These are phyloP conservation scores for Bergia sp. DNA, from an alignment of 92 coral and sea anemone species.

Conservation along the genomic window DNA sequence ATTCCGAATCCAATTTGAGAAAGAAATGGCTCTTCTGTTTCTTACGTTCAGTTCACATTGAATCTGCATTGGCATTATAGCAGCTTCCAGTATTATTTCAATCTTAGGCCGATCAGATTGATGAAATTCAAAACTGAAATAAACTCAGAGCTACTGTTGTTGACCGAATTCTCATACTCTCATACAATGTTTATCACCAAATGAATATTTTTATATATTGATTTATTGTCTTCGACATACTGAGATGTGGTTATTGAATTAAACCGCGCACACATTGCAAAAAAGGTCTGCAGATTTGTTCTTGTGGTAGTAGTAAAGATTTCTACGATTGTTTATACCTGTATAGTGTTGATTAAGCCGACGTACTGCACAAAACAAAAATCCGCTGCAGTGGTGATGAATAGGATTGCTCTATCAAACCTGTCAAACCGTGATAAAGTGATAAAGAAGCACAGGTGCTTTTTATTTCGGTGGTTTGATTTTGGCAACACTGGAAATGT, in stretches of 20 bases:
- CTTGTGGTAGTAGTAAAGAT: background rate
- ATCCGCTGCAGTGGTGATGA: background rate
- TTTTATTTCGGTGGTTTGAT: background rate
- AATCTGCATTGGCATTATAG: background rate
- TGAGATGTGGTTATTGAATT: background rate
- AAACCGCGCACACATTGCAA: background rate
- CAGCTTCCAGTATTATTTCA: background rate
- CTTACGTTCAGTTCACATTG: too few species aligned
- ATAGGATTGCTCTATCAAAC: constrained; percentile 7
- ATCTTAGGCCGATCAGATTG: background rate
- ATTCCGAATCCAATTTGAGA: too few species aligned
- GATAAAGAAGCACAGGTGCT: constrained; percentile 17
- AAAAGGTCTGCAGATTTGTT: background rate
- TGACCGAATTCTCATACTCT: background rate
- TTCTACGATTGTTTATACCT: background rate
- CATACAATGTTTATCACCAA: background rate
- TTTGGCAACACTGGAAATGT: background rate
- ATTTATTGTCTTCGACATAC: background rate
- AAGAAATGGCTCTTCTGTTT: too few species aligned
- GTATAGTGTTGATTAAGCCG: background rate
- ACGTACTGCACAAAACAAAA: background rate
- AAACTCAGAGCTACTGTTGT: background rate
- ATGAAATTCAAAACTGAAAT: background rate
- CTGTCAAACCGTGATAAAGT: constrained; percentile 8
- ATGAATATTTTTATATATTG: background rate